A percentile compares a stretch with the other conserved stretches of the same genome.
Conservation (phyloP, 2,113 vertebrate genomes). For the Eurypyga helias region DNA sequence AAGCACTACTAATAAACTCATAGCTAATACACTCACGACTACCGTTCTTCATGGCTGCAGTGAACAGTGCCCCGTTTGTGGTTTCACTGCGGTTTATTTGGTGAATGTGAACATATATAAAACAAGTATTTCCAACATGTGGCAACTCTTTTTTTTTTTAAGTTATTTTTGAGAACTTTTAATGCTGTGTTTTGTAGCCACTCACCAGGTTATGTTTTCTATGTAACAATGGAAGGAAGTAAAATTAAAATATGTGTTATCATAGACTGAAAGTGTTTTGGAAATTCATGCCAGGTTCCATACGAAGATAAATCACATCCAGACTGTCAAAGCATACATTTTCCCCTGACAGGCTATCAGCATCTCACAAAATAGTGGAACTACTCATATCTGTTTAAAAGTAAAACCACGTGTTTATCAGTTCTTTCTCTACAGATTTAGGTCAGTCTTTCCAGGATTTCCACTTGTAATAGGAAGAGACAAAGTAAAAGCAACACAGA, state of each 20-base stretch:
- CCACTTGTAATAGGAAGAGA: neutral
- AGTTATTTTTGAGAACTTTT: neutral
- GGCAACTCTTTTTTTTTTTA: neutral
- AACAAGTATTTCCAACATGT: neutral
- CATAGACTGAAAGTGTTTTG: constrained; percentile 19
- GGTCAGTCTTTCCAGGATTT: neutral
- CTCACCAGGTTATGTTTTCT: neutral
- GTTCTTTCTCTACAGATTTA: neutral
- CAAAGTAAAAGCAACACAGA: neutral
- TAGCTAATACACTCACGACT: no score
- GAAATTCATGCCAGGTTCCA: constrained; percentile 21
- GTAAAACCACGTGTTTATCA: neutral
- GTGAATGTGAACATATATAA: neutral
- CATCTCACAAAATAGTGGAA: neutral
- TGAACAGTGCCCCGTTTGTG: neutral
- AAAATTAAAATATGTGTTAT: constrained; percentile 10
- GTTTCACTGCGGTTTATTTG: neutral
- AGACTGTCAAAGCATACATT: neutral
- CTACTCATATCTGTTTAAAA: neutral
- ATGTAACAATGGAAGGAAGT: constrained; percentile 63
- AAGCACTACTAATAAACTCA: neutral
- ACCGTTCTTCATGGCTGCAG: neutral
- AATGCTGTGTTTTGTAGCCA: neutral
- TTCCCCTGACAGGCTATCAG: neutral
- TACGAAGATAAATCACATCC: constrained; percentile 27